Conservation (phyloP, 2,797 vertebrate species). For the Pteropus rufus region DNA sequence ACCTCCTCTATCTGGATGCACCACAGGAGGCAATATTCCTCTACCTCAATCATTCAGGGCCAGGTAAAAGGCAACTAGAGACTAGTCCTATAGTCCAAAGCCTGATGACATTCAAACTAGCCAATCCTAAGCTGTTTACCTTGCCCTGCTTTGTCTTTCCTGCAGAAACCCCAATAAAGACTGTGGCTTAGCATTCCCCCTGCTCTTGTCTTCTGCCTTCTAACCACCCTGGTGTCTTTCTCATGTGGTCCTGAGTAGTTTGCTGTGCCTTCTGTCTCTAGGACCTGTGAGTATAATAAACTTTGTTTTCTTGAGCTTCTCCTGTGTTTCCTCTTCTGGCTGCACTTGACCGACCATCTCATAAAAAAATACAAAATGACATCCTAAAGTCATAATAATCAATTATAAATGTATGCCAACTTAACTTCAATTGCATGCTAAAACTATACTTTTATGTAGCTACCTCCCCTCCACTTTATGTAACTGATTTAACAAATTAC, state of each 20-base stretch:
- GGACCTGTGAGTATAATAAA: background rate
- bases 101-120: background rate
- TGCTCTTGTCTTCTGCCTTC: background rate
- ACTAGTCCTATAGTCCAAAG: background rate
- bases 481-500: background rate
- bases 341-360: background rate
- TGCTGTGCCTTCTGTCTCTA: background rate
- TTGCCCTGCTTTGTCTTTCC: background rate
- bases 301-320: background rate
- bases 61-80: background rate
- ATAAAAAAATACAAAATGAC: background rate
- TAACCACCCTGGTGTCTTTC: background rate
- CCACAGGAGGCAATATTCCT: background rate
- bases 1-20: background rate
- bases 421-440: background rate
- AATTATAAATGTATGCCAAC: background rate
- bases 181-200: background rate
- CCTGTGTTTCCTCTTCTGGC: background rate
- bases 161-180: background rate
- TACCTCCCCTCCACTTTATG: background rate
- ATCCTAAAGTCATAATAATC: background rate
- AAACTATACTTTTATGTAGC: background rate
- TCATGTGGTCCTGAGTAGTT: background rate
- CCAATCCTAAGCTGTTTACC: background rate
- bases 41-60: background rate